These are phyloP conservation scores for Galagoides demidoff DNA, from an alignment of 2,797 vertebrate genomes.

Conservation along the genomic window DNA sequence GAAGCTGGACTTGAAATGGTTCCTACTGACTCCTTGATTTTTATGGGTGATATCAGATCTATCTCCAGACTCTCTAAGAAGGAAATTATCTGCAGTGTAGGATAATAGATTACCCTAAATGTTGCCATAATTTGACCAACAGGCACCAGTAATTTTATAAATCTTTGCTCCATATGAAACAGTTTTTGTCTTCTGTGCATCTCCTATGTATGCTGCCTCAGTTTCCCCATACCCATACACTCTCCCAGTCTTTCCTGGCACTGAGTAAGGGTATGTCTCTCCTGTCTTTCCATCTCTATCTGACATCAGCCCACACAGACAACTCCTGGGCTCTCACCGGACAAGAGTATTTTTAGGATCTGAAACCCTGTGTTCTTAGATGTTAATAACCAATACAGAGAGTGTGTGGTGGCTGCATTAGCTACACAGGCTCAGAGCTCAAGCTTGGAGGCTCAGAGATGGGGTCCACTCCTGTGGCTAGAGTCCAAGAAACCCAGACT, in stretches of 20 bases:
- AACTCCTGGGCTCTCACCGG: constrained; percentile 21
- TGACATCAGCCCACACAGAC: neutral
- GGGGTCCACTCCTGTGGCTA: neutral
- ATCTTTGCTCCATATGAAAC: constrained; percentile 17
- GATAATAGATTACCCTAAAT: neutral
- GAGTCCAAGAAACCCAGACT: neutral
- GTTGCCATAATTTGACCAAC: constrained; percentile 42
- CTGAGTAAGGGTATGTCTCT: neutral
- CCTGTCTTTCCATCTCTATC: neutral
- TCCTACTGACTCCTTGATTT: constrained; percentile 48
- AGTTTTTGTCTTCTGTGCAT: constrained; percentile 16
- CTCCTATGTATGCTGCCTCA: neutral
- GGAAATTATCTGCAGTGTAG: neutral
- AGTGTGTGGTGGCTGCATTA: neutral
- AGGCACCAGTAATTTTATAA: constrained; percentile 22
- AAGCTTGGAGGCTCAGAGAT: neutral
- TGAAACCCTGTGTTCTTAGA: constrained; percentile 50
- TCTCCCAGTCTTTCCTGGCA: neutral
- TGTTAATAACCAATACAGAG: constrained; percentile 65
- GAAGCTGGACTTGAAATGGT: constrained; percentile 57
- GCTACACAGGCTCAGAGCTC: neutral
- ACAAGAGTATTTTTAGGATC: constrained; percentile 63
- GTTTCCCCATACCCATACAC: neutral
- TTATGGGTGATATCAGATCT: constrained; percentile 14
- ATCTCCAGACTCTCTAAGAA: constrained; percentile 42